Base-by-base conservation (phyloP, 2,888 invertebrate genomes). In the Eristalis intricaria region DNA sequence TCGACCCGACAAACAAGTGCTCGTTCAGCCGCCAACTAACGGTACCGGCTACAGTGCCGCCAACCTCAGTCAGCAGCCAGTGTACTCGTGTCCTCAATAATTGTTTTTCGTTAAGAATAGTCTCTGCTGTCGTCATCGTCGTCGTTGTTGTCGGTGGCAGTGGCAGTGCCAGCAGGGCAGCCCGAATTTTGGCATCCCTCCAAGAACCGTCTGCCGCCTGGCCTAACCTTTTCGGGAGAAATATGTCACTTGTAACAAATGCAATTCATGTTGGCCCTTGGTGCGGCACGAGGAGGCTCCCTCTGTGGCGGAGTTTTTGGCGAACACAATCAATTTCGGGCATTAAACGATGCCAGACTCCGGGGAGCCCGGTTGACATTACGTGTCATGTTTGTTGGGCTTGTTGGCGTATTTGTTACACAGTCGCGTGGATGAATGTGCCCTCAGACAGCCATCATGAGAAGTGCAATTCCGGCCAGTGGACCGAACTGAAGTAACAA, bases 191-290 rank as follows among this genome's bases (percentile, higher is more conserved):
- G 85, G 85, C 82, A 74, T 69, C 56, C 65, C 64, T 64, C 85
- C 85, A 85, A 69, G 11, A 8, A 61, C 22, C 71, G 43, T 82
- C 50, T 50, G 50, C 50, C 50, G 50, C 50, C 50, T 50, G 19
- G 19, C 8, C 50, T 50, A 50, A 82, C 82, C 81, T 68, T 82
- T 81, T 73, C 26, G 82, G 76, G 68, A 68, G 71, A 74, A 76
- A 85, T 85, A 68, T 77, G 73, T 82, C 81, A 85, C 82, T 85
- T 82, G 75, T 69, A 66, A 60, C 77, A 85, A 77, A 85, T 85
- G 85, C 85, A 85, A 78, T 85, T 69, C 73, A 60, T 73, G 81
- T 69, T 82, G 80, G 71, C 65, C 64, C 22, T 32, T 5, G 64
- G 19, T 23, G 60, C 60, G 60, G 60, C 13, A 13, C 60, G 23